phyloP scores from a whole-genome alignment of 2,113 vertebrate genomes.

The Pachycephala philippinensis region DNA sequence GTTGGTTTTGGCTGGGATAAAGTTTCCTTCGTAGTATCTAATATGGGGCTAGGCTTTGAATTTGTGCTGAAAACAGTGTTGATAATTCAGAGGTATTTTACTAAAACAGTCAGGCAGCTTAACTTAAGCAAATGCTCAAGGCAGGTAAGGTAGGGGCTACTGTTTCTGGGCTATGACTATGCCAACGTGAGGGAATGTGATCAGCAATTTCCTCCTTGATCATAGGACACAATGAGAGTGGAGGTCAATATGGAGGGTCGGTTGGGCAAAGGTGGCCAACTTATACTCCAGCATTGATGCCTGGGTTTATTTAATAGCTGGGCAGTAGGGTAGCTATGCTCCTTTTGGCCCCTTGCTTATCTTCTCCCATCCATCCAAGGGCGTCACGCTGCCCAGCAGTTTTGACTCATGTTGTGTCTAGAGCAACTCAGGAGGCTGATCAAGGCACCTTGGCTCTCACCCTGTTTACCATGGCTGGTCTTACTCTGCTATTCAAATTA shows the following conservation, averaged over 20 bases:
- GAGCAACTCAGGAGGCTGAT: background rate
- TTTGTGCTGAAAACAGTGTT: background rate
- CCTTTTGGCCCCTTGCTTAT: background rate
- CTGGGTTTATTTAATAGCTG: background rate
- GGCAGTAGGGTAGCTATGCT: background rate
- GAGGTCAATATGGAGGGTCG: background rate
- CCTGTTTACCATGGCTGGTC: background rate
- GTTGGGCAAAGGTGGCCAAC: background rate
- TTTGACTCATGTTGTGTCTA: background rate
- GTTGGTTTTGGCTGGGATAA: background rate
- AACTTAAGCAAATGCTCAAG: background rate
- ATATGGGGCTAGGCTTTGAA: background rate
- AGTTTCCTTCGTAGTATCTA: background rate
- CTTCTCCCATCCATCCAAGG: background rate
- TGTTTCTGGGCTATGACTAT: background rate
- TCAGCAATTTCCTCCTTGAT: background rate
- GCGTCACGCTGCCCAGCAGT: fast-evolving
- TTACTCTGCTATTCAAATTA: background rate
- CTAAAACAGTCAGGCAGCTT: background rate
- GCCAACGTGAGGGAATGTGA: background rate
- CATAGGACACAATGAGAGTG: background rate
- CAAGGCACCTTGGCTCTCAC: background rate
- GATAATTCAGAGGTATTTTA: background rate
- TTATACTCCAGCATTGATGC: background rate
- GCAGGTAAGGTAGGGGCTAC: background rate